Conservation (phyloP, 1,140 invertebrate species). For the Apis florea region DNA sequence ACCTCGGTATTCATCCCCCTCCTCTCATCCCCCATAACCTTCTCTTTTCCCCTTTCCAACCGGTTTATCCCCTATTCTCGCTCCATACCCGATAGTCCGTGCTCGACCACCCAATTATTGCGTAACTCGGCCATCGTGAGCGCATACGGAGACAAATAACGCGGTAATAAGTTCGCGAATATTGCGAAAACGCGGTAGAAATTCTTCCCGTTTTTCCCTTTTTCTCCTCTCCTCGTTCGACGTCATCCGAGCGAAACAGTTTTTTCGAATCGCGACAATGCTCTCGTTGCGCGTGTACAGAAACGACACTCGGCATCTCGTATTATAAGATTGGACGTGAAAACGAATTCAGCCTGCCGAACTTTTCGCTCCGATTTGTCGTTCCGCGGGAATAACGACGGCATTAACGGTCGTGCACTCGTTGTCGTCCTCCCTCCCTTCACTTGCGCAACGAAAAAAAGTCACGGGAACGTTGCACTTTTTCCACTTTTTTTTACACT, state of each 20-base stretch:
- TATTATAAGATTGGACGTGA: constrained; percentile 6
- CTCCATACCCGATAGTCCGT: neutral
- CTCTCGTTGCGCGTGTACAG: neutral
- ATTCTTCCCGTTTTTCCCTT: neutral
- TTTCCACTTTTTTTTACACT: neutral
- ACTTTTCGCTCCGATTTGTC: constrained; percentile 26
- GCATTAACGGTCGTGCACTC: constrained; percentile 16
- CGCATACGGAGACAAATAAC: constrained; percentile 35
- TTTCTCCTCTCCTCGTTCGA: neutral
- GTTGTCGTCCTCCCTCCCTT: neutral
- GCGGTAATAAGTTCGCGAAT: constrained; percentile 13
- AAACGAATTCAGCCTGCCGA: neutral
- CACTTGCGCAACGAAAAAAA: neutral
- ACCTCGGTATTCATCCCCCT: constrained; percentile 15
- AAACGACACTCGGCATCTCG: constrained; percentile 6
- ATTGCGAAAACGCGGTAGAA: neutral
- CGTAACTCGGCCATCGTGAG: constrained; percentile 25
- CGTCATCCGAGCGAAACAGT: neutral
- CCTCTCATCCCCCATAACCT: neutral
- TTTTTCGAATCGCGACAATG: neutral
- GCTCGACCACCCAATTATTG: constrained; percentile 40
- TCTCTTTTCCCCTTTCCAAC: neutral
- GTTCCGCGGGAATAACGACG: neutral
- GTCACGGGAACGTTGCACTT: too few relatives aligned
- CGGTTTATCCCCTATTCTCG: neutral